Evolutionary conservation across 2,888 invertebrate genomes (phyloP), one percentile per base, ranked within the genome.

Genomic region (Metellina segmentata): DNA sequence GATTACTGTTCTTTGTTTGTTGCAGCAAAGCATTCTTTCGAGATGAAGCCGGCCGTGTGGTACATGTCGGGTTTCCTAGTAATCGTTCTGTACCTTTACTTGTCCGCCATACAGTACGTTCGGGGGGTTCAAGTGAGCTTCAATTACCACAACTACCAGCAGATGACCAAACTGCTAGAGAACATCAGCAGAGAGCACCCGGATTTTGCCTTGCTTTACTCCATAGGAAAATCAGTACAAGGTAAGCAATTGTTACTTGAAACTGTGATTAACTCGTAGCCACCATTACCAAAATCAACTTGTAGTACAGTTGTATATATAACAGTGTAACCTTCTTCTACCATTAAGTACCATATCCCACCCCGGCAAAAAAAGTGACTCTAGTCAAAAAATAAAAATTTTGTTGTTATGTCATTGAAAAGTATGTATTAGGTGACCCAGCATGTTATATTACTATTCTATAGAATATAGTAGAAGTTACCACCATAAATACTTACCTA

Each of bases 151-250:
- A 97, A 98, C 95, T 97, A 98, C 94, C 97, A 97, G 69, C 96
- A 97, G 94, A 96, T 98, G 96, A 98, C 98, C 72, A 96, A 96
- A 93, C 98, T 97, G 95, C 95, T 99, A 90, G 96, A 97, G 94
- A 96, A 97, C 16, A 97, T 98, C 61, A 97, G 97, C 90, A 96
- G 97, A 19, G 96, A 96, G 81, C 98, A 97, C 95, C 98, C 98
- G 0, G 97, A 97, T 93, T 96, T 98, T 93, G 98, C 98, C 0
- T 97, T 98, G 0, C 96, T 99, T 53, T 98, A 98, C 95, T 98
- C 98, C 92, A 98, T 98, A 94, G 99, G 98, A 92, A 98, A 98
- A 95, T 98, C 98, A 53, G 97, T 98, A 6, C 97, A 98, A 96
- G 98, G 98, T 97, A 96, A 94, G 94, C 81, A 11, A 9, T 61